Evolutionary conservation across 2,113 vertebrate species (phyloP).

Genomic region (Nyctibius bracteatus): DNA sequence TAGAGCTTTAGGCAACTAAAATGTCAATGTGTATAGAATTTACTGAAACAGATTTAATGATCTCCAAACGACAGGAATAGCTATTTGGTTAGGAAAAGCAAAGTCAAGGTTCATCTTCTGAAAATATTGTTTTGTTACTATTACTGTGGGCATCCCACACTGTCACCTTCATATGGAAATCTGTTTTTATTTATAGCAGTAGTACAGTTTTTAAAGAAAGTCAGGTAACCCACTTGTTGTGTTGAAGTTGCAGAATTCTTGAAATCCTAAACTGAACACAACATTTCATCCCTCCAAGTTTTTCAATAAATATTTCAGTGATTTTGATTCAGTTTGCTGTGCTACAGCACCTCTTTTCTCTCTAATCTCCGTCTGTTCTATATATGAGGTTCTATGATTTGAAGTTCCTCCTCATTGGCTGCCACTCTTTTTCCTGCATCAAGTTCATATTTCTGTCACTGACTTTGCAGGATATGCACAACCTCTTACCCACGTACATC

Average conservation of each 20-base stretch:
- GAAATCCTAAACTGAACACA: not conserved
- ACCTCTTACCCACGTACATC: not conserved
- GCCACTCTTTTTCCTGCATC: not conserved
- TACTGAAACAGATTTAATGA: slow-evolving; percentile 1
- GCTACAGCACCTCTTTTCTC: not conserved
- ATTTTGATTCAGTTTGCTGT: not conserved
- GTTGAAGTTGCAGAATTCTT: not conserved
- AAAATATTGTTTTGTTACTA: not conserved
- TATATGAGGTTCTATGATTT: not conserved
- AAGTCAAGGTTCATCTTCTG: not conserved
- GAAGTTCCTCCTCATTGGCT: not conserved
- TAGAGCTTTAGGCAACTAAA: slow-evolving; percentile 14
- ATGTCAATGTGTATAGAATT: not conserved
- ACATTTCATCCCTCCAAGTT: not conserved
- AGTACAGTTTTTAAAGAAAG: not conserved
- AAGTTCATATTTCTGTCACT: not conserved
- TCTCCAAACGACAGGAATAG: not conserved
- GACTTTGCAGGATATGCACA: not conserved
- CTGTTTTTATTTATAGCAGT: not conserved
- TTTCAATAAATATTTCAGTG: not conserved
- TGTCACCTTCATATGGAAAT: not conserved
- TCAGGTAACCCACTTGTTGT: not conserved
- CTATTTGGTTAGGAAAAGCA: not conserved
- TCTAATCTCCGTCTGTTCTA: not conserved
- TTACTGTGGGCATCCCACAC: not conserved